Percentiles rank a stretch among this genome's conserved stretches.
phyloP scores from a whole-genome alignment of 2,888 invertebrate species.

The Creontiades dilutus region DNA sequence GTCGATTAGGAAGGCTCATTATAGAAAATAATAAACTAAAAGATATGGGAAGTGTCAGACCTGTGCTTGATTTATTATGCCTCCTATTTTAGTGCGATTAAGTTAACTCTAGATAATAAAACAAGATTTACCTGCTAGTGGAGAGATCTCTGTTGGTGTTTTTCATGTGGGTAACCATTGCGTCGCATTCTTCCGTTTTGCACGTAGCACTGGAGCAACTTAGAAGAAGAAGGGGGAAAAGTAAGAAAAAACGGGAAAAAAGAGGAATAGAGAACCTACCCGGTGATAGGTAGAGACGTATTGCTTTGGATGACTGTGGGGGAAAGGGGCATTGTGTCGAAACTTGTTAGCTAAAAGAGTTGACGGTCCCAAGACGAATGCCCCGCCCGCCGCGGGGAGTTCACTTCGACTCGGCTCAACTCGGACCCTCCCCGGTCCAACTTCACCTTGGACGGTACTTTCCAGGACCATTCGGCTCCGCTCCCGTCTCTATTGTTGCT shows the following conservation, averaged over 20 bases:
- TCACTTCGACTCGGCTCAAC: background rate
- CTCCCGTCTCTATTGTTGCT: background rate
- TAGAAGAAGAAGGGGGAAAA: background rate
- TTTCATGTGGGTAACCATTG: background rate
- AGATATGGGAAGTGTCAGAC: too few species aligned
- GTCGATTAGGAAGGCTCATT: too few species aligned
- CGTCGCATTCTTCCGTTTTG: background rate
- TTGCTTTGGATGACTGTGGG: conserved; percentile 15
- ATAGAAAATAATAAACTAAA: too few species aligned
- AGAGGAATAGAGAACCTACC: too few species aligned
- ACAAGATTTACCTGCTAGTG: too few species aligned
- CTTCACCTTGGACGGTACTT: background rate
- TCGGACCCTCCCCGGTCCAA: background rate
- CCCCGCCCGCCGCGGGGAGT: background rate
- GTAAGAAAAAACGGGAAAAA: too few species aligned
- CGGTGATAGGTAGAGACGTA: conserved; percentile 26
- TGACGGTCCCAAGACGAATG: conserved; percentile 40
- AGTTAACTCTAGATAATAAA: too few species aligned
- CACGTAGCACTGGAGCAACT: conserved; percentile 3
- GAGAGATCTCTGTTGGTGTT: too few species aligned
- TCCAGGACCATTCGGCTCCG: background rate
- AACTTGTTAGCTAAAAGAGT: conserved; percentile 52
- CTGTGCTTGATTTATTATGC: too few species aligned
- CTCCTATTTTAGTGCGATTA: too few species aligned
- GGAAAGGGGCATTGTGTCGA: conserved; percentile 15